Percentiles rank a stretch among this genome's conserved stretches.
Conservation (phyloP, 92 coral and sea anemone species). For the Parazoanthus atlanticus region DNA sequence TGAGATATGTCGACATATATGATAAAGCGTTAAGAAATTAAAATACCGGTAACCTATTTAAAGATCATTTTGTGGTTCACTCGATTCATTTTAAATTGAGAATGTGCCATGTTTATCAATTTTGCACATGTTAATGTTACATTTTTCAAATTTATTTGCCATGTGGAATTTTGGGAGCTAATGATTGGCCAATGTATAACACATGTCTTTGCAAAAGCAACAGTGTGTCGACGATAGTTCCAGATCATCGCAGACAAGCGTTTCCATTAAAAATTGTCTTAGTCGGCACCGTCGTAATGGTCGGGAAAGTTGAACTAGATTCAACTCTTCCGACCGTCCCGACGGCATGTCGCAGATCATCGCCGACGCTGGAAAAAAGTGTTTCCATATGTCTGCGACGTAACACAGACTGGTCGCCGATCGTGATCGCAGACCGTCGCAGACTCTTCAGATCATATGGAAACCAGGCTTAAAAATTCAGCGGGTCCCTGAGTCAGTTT, state of each 20-base stretch:
- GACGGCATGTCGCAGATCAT: background rate
- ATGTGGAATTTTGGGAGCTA: background rate
- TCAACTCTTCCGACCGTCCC: background rate
- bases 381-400: conserved; percentile 8
- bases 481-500: no score
- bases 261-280: conserved; percentile 1
- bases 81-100: no score
- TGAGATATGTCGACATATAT: no score
- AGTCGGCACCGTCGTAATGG: background rate
- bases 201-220: background rate
- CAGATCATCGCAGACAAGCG: background rate
- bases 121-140: no score
- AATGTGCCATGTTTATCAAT: no score
- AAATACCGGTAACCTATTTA: no score
- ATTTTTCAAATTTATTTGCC: no score
- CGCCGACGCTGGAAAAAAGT: background rate
- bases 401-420: conserved; percentile 6
- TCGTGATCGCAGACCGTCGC: conserved; percentile 9
- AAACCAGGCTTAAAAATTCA: no score
- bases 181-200: conserved; percentile 2
- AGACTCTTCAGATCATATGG: conserved; percentile 3
- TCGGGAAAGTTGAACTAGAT: conserved; percentile 13
- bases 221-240: background rate
- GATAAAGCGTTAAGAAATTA: no score
- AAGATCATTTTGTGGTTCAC: no score